Conservation (phyloP, 2,797 vertebrate species). For the Pteronotus mesoamericanus region DNA sequence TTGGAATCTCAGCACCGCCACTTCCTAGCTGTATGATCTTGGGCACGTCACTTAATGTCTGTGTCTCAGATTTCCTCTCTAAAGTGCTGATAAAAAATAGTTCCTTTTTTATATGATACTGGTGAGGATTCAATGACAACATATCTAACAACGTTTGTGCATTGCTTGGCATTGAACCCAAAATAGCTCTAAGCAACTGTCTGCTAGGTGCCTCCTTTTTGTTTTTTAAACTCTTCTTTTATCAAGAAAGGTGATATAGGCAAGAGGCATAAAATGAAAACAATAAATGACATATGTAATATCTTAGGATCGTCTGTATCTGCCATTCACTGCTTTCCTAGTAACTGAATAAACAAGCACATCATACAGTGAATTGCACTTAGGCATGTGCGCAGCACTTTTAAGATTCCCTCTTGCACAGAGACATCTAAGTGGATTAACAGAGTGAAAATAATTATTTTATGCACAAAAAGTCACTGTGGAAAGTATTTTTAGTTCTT, state of each 20-base stretch:
- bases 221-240: background rate
- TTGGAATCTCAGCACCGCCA: background rate
- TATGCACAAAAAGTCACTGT: conserved; percentile 65
- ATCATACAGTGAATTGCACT: background rate
- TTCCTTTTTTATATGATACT: background rate
- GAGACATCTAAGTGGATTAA: conserved; percentile 42
- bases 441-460: conserved; percentile 57
- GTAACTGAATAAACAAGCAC: background rate
- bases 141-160: background rate
- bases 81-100: background rate
- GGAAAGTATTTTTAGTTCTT: conserved; percentile 76
- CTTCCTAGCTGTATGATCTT: background rate
- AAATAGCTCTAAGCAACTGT: background rate
- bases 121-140: background rate
- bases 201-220: background rate
- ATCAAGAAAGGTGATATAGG: background rate
- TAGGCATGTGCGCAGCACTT: background rate
- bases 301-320: background rate
- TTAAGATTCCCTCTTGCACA: background rate
- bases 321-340: background rate
- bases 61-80: background rate
- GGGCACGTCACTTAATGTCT: background rate
- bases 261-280: background rate
- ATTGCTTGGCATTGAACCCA: background rate
- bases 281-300: background rate